phyloP scores from a whole-genome alignment of 2,888 invertebrate genomes.

The Dicyrtomina minuta region DNA sequence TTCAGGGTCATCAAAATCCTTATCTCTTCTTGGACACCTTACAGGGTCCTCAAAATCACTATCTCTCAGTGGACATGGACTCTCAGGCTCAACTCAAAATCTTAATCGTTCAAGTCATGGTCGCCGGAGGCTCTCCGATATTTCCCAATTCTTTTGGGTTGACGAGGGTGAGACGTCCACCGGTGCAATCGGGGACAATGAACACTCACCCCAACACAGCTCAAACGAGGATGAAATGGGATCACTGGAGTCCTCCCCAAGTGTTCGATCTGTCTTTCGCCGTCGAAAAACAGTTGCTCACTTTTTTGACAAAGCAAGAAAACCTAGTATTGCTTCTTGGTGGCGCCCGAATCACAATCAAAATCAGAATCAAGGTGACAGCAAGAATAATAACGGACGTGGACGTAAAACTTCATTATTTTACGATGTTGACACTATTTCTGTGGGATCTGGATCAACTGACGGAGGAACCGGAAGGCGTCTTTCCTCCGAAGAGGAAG shows the following conservation, averaged over 20 bases:
- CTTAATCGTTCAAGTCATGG: not conserved
- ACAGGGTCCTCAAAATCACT: no score
- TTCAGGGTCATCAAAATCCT: no score
- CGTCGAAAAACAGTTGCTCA: slow-evolving; percentile 36
- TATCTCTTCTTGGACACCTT: no score
- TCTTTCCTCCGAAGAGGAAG: slow-evolving; percentile 9
- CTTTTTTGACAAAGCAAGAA: slow-evolving; percentile 52
- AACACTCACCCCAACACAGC: slow-evolving; percentile 47
- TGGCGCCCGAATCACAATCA: not conserved
- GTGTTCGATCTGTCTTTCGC: slow-evolving; percentile 27
- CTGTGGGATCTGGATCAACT: no score
- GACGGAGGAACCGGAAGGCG: no score
- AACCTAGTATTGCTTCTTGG: slow-evolving; percentile 22
- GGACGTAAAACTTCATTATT: no score
- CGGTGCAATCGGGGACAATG: slow-evolving; percentile 50
- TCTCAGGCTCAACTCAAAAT: not conserved
- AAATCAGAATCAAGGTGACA: not conserved
- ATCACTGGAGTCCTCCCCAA: not conserved
- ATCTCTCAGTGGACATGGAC: no score
- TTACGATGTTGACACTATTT: no score
- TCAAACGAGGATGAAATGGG: slow-evolving; percentile 46
- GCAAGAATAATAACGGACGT: not conserved
- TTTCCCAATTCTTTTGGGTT: slow-evolving; percentile 34
- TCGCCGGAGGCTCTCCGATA: not conserved
- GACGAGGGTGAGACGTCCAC: slow-evolving; percentile 51